Conservation (phyloP, 2,888 invertebrate genomes). For the Drosophila fungiperda region DNA sequence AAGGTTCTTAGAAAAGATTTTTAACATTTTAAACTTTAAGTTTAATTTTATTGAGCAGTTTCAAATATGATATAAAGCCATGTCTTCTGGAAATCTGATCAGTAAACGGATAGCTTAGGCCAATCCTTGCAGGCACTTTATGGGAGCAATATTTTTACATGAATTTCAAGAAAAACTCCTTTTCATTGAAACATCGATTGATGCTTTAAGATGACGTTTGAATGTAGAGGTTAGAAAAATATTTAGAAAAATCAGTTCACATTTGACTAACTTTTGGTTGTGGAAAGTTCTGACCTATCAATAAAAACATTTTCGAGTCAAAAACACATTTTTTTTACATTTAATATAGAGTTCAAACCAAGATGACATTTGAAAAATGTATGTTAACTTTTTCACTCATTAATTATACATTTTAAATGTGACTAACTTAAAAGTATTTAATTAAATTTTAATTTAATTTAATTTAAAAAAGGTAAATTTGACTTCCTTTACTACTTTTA, state of each 20-base stretch:
- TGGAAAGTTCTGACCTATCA: not conserved
- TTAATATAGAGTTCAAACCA: not conserved
- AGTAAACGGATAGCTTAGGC: not conserved
- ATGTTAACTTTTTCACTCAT: not conserved
- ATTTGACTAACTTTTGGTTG: not conserved
- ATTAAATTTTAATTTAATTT: no score
- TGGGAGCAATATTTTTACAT: no score
- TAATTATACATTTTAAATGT: not conserved
- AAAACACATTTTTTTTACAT: not conserved
- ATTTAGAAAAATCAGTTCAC: not conserved
- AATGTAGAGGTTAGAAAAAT: not conserved
- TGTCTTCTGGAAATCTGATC: not conserved
- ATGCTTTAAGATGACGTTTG: no score
- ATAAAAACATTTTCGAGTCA: not conserved
- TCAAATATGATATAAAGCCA: not conserved
- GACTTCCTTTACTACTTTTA: not conserved
- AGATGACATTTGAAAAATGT: not conserved
- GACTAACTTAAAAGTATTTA: not conserved
- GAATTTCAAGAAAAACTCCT: no score
- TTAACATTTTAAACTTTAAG: no score
- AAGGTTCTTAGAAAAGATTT: not conserved
- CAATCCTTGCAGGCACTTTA: not conserved
- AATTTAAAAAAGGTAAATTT: accelerated
- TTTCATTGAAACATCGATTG: no score
- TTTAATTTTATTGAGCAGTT: not conserved